Conservation (phyloP, 2,113 vertebrate genomes). For the Eurypyga helias region DNA sequence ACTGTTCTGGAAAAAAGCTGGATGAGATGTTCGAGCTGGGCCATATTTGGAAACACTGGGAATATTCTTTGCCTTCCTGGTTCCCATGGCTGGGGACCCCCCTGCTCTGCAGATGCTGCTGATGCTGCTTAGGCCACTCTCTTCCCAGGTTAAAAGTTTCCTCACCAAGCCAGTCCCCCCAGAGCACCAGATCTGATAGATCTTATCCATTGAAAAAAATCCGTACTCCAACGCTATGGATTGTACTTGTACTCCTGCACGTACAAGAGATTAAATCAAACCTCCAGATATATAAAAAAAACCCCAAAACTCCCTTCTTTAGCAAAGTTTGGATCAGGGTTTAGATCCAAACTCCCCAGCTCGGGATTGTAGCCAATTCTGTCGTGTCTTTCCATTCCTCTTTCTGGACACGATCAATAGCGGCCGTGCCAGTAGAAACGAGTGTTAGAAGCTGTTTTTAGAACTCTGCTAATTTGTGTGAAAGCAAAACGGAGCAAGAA, state of each 20-base stretch:
- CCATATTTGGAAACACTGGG: not conserved
- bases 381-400: conserved; percentile 49
- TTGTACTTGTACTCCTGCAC: conserved; percentile 19
- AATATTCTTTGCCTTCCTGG: not conserved
- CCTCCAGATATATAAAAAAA: not conserved
- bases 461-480: conserved; percentile 16
- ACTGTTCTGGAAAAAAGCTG: not conserved
- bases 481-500: conserved; percentile 6
- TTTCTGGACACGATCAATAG: conserved; percentile 38
- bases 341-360: not conserved
- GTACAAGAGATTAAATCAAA: conserved; percentile 7
- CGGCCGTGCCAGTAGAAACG: conserved; percentile 6
- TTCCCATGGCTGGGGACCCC: not conserved
- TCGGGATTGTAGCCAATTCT: not conserved
- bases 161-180: not conserved
- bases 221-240: accelerated
- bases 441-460: conserved; percentile 31
- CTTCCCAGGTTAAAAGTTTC: not conserved
- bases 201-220: not conserved
- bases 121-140: not conserved
- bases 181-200: not conserved
- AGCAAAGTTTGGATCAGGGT: not conserved
- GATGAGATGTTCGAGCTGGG: not conserved
- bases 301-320: not conserved
- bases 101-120: not conserved